phyloP scores from a whole-genome alignment of 2,888 invertebrate species.

The Arrhopalites spinosus region DNA sequence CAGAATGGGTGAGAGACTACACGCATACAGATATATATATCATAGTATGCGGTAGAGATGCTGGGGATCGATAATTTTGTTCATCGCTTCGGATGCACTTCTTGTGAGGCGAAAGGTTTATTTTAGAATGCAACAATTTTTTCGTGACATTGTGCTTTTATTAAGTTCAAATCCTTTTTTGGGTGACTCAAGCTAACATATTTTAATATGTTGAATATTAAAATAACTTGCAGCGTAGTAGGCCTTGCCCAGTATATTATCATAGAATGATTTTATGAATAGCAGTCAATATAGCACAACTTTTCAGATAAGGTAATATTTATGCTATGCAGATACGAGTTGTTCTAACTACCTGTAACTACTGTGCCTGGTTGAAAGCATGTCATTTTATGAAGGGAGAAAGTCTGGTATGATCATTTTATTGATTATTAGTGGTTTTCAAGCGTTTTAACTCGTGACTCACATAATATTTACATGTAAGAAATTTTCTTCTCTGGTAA shows the following conservation, averaged over 20 bases:
- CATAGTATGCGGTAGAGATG: background rate
- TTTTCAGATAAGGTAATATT: too few relatives aligned
- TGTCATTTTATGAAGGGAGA: background rate
- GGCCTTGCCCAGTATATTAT: too few relatives aligned
- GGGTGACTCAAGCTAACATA: too few relatives aligned
- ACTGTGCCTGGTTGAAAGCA: background rate
- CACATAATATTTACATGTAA: too few relatives aligned
- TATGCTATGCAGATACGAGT: background rate
- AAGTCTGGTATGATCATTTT: background rate
- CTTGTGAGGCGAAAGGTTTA: background rate
- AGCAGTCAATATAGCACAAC: too few relatives aligned
- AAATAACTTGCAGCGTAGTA: too few relatives aligned
- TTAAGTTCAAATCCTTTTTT: too few relatives aligned
- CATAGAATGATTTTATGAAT: too few relatives aligned
- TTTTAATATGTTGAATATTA: too few relatives aligned
- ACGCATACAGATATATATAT: slow-evolving; percentile 2
- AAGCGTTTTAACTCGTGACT: background rate
- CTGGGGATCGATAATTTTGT: slow-evolving; percentile 43
- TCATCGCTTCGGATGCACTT: slow-evolving; percentile 27
- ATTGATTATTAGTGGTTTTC: too few relatives aligned
- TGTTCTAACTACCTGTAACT: background rate
- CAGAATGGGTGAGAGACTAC: background rate
- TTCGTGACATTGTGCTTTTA: too few relatives aligned
- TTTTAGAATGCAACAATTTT: background rate
- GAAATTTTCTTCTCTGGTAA: background rate